Base-by-base conservation (phyloP, 2,797 vertebrate species). In the Taeniopygia guttata region DNA sequence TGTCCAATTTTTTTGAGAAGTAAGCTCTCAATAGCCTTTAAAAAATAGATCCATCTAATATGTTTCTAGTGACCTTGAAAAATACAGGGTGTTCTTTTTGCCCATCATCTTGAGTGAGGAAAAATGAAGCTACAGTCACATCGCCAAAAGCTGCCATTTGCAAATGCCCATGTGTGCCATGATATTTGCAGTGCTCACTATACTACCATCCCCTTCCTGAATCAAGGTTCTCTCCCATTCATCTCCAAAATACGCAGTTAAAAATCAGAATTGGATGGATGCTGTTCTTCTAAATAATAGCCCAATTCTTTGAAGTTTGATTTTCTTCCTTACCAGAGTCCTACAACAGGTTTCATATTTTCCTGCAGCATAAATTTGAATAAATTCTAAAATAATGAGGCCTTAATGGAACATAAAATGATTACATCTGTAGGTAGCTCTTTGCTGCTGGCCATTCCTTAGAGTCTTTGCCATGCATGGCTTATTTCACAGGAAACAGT, bases 401-500 rank as follows among this genome's bases (percentile, higher is more conserved):
- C 67, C 22, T 14, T 64, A 90, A 52, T 64, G 23, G 51, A 87
- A 90, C 45, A 82, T 59, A 86, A 96, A 95, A 93, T 49, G 8
- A 54, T 38, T 51, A 49, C 49, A 67, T 19, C 40, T 93, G 49
- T 21, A 66, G 64, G 91, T 20, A 64, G 45, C 18, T 89, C 58
- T 93, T 87, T 78, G 64, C 78, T 95, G 79, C 69, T 4, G 19
- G 76, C 64, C 84, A 69, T 83, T 87, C 83, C 63, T 73, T 38
- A 34, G 51, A 89, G 38, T 48, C 73, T 78, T 89, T 84, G 64
- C 67, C 52, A 74, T 63, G 73, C 68, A 75, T 17, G n/a, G 78
- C 22, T 93, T 77, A 88, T 94, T 94, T 91, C 62, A 54, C 32
- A 83, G 58, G 40, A 89, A 94, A 83, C 42, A 45, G 36, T 93